A percentile compares a stretch with the other conserved stretches of the same genome.
phyloP scores from a whole-genome alignment of 2,888 invertebrate genomes.

The Xestia ashworthii region DNA sequence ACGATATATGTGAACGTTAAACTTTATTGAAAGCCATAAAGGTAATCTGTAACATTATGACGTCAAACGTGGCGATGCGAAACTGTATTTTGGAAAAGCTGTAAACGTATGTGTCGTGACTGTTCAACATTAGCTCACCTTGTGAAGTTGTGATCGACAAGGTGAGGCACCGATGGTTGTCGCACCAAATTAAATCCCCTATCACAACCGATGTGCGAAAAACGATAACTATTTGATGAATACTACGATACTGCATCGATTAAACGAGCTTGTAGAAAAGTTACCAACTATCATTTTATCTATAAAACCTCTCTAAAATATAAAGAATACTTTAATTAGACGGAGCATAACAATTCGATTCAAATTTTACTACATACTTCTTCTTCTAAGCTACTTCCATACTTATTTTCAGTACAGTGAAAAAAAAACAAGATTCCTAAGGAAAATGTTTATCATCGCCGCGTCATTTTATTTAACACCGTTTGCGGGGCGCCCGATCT shows the following conservation, averaged over 20 bases:
- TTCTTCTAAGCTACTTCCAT: not conserved
- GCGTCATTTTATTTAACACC: not conserved
- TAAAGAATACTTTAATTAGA: not conserved
- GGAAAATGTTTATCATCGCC: not conserved
- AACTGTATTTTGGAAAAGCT: slow-evolving; percentile 38
- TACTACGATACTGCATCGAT: slow-evolving; percentile 54
- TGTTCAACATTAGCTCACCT: slow-evolving; percentile 63
- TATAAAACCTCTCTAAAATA: not conserved
- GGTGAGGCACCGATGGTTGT: slow-evolving; percentile 50
- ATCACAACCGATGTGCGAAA: slow-evolving; percentile 59
- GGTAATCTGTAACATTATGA: slow-evolving; percentile 39
- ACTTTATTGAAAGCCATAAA: slow-evolving; percentile 29
- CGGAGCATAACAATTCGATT: not conserved
- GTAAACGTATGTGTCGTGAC: slow-evolving; percentile 69
- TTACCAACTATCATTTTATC: not conserved
- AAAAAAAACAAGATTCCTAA: not conserved
- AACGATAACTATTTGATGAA: slow-evolving; percentile 47
- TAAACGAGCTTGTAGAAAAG: slow-evolving; percentile 34
- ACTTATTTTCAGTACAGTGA: not conserved
- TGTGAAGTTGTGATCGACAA: slow-evolving; percentile 46
- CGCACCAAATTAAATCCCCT: slow-evolving; percentile 60
- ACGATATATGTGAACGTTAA: slow-evolving; percentile 29
- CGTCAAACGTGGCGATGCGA: slow-evolving; percentile 41
- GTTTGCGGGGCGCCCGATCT: not conserved
- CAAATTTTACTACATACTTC: not conserved